Base-by-base conservation (phyloP, 2,888 invertebrate species). In the Ectemnius continuus region DNA sequence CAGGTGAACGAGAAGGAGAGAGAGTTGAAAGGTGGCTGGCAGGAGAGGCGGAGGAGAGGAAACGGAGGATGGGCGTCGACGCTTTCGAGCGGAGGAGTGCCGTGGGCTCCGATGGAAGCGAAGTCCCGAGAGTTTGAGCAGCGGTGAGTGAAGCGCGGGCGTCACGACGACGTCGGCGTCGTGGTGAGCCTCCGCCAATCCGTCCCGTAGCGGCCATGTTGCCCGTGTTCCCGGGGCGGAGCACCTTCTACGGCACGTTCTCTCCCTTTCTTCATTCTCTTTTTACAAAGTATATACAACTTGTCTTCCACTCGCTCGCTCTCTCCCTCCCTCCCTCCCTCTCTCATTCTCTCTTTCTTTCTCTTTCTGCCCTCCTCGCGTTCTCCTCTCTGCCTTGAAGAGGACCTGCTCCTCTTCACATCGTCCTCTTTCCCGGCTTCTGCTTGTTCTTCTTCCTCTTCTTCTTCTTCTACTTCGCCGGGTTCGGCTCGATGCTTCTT, bases 181-280 rank as follows among this genome's bases (percentile, higher is more conserved):
- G 91, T 80, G 85, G 92, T 91, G 83, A 85, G 93, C 90, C 92
- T 93, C 93, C 73, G 93, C 93, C 86, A 94, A 93, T 92, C 93
- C 94, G 87, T 94, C 93, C 88, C 93, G 93, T 81, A 93, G 91
- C 84, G 93, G 90, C 93, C 94, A 94, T 90, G 93, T 91, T 84
- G 93, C 91, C 86, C 88, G 93, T 92, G 92, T 92, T 85, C 93
- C 93, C 76, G 93, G 93, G 88, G 93, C 93, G 79, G 93, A 93
- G 91, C 93, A 91, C 83, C 56, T 61, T 36, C 36, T 36, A 36
- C 36, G 36, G 36, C 36, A 36, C 36, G 36, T 36, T 36, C 36
- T 36, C 36, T 36, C 36, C 36, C 36, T 36, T 36, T 36, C 70
- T 69, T 84, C 79, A 79, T 79, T 79, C 81, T 70, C 80, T 68